phyloP scores from a whole-genome alignment of 2,888 invertebrate genomes.

The Pinctada fucata region DNA sequence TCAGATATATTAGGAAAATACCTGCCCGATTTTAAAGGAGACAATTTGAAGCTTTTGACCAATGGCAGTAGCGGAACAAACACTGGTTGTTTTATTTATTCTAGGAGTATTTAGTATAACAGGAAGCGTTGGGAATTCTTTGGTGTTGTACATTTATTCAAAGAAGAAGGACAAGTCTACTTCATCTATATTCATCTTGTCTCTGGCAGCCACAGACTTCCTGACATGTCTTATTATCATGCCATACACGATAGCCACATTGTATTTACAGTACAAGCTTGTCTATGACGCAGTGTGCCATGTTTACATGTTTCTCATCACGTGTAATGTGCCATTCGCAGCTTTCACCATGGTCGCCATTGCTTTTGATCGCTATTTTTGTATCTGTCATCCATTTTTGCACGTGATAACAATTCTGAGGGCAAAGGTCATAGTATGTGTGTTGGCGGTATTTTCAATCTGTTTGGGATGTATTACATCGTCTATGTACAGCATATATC shows the following conservation, averaged over 20 bases:
- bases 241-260: slow-evolving; percentile 61
- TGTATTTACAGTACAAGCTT: slow-evolving; percentile 54
- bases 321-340: slow-evolving; percentile 69
- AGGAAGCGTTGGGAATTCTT: slow-evolving; percentile 71
- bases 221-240: slow-evolving; percentile 66
- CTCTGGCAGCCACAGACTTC: slow-evolving; percentile 65
- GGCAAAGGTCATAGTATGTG: slow-evolving; percentile 60
- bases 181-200: slow-evolving; percentile 73
- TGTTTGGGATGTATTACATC: slow-evolving; percentile 65
- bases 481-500: slow-evolving; percentile 42
- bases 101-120: slow-evolving; percentile 64
- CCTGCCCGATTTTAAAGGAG: too few relatives aligned
- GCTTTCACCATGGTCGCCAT: slow-evolving; percentile 73
- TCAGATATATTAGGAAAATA: too few relatives aligned
- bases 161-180: slow-evolving; percentile 66
- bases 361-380: slow-evolving; percentile 72
- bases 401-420: slow-evolving; percentile 62
- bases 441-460: slow-evolving; percentile 61
- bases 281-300: slow-evolving; percentile 63
- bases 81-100: slow-evolving; percentile 49
- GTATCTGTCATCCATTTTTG: slow-evolving; percentile 71
- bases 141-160: slow-evolving; percentile 73
- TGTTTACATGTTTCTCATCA: slow-evolving; percentile 68
- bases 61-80: slow-evolving; percentile 18
- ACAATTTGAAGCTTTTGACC: too few relatives aligned